Base-by-base conservation (phyloP, 2,113 vertebrate genomes). In the Agelaius phoeniceus region DNA sequence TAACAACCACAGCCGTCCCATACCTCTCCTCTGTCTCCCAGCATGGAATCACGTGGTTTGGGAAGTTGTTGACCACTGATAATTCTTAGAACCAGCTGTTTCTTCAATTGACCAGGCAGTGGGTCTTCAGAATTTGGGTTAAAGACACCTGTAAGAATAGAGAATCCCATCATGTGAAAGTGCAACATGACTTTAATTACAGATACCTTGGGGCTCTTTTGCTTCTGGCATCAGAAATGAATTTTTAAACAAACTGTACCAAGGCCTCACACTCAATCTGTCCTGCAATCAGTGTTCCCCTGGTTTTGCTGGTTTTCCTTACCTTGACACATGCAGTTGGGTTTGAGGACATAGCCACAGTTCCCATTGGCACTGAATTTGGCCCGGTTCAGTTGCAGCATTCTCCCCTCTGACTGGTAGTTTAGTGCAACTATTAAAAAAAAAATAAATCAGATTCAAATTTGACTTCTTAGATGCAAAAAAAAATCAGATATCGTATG, bases 41-140 rank as follows among this genome's bases (percentile, higher is more conserved):
- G 87, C 99, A 99, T 98, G 4, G 99, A 99, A 96, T 99, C 99
- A 82, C 99, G 98, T 1, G 99, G 99, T 96, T 99, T 99, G 26
- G 99, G 99, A 48, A 99, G 98, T 93, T 99, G 99, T 20, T 99
- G 99, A 27, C 99, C 99, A 8, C 99, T 99, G 96, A 99, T 99
- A 90, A 99, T 98, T 96, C 99, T 98, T 17, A 99, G 90, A 44
- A 99, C 98, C 82, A 99, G 97, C 93, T 99, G 99, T 78, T 99
- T 99, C 98, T 98, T 99, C 97, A 99, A 95, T 33, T 98, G 98
- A 51, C 98, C 98, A 1, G 98, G 98, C 72, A 99, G 90, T 0
- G 99, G 98, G 58, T 99, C 99, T 87, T 99, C 99, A 5, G 98
- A 97, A 84, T 98, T 98, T 66, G 99, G 99, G 96, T 99, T 99